These are phyloP conservation scores for Ochropacha duplaris DNA, from an alignment of 2,888 invertebrate genomes.

Conservation along the genomic window DNA sequence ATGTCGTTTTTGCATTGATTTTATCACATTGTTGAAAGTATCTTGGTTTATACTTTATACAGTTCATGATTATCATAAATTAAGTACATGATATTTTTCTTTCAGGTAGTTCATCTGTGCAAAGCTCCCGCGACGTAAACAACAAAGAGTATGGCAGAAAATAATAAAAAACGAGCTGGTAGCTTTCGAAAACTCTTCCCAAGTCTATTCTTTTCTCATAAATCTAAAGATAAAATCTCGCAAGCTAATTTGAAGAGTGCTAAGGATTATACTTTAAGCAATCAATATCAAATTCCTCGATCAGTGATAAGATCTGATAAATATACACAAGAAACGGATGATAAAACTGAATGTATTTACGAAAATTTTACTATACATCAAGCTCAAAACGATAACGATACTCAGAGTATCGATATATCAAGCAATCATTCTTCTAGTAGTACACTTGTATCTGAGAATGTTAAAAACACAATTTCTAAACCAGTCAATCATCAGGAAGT, in stretches of 20 bases:
- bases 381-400: slow-evolving; percentile 39
- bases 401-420: slow-evolving; percentile 39
- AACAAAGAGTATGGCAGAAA: slow-evolving; percentile 54
- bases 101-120: not conserved
- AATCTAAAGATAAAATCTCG: slow-evolving; percentile 57
- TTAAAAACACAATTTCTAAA: slow-evolving; percentile 27
- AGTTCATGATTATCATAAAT: not conserved
- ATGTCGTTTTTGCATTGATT: no score
- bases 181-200: slow-evolving; percentile 72
- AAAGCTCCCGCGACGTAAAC: not conserved
- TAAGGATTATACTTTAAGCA: slow-evolving; percentile 46
- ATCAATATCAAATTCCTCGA: slow-evolving; percentile 67
- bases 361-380: slow-evolving; percentile 61
- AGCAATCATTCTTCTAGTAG: slow-evolving; percentile 69
- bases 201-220: slow-evolving; percentile 61
- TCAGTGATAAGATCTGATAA: slow-evolving; percentile 46
- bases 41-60: no score
- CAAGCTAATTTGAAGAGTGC: slow-evolving; percentile 27
- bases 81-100: not conserved
- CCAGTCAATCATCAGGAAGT: slow-evolving; percentile 16
- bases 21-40: no score
- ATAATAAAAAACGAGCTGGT: slow-evolving; percentile 59
- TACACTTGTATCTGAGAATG: slow-evolving; percentile 67
- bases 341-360: slow-evolving; percentile 62
- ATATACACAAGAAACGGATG: slow-evolving; percentile 32